Evolutionary conservation across 2,797 vertebrate species (phyloP).

Genomic region (Oreonectes daqikongensis): DNA sequence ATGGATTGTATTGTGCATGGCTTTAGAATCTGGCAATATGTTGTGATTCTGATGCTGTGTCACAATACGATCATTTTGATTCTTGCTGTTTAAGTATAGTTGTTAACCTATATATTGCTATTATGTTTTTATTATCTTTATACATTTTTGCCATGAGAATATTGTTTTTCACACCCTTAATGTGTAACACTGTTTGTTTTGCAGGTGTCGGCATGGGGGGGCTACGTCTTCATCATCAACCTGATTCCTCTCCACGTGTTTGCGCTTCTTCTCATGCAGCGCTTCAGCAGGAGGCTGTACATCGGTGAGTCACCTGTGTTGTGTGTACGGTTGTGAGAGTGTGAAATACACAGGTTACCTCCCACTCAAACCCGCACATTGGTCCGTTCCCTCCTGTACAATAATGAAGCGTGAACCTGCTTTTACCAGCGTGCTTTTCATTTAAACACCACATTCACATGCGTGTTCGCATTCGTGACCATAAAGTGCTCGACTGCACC

Average conservation of each 20-base stretch:
- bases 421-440: background rate
- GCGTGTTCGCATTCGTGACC: background rate
- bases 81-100: background rate
- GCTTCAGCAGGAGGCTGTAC: constrained; percentile 92
- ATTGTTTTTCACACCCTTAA: background rate
- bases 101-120: background rate
- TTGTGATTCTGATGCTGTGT: background rate
- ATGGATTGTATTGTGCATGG: background rate
- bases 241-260: constrained; percentile 96
- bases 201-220: constrained; percentile 96
- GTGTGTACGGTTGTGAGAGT: constrained; percentile 14
- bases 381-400: constrained; percentile 4
- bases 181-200: constrained; percentile 31
- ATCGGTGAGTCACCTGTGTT: constrained; percentile 83
- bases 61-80: no score
- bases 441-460: background rate
- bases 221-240: constrained; percentile 98
- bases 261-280: constrained; percentile 92
- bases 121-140: no score
- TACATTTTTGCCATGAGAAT: background rate
- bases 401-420: constrained; percentile 29
- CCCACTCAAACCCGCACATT: constrained; percentile 27
- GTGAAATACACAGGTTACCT: constrained; percentile 9
- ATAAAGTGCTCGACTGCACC: background rate
- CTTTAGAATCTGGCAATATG: no score